phyloP scores from a whole-genome alignment of 2,888 invertebrate genomes.

The Philonicus albiceps region DNA sequence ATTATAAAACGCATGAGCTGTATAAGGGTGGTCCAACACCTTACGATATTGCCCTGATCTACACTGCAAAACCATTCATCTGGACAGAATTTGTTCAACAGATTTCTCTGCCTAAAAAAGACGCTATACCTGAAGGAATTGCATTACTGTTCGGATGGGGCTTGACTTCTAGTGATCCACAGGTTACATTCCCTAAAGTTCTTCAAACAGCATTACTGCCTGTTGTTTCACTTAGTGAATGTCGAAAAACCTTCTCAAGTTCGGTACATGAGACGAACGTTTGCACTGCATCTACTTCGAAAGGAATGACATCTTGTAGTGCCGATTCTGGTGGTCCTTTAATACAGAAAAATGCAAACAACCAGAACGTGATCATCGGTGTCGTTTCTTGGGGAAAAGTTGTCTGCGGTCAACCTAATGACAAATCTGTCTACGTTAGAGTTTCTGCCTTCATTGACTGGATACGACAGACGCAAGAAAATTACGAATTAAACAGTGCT shows the following conservation, averaged over 20 bases:
- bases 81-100: constrained; percentile 32
- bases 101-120: constrained; percentile 18
- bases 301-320: constrained; percentile 22
- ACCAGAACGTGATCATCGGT: constrained; percentile 53
- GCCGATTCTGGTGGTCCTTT: constrained; percentile 43
- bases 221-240: constrained; percentile 17
- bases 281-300: constrained; percentile 13
- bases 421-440: constrained; percentile 57
- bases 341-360: neutral
- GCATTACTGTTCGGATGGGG: constrained; percentile 40
- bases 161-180: neutral
- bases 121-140: neutral
- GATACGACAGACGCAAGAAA: constrained; percentile 42
- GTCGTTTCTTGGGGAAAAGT: constrained; percentile 59
- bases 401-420: constrained; percentile 54
- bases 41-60: constrained; percentile 38
- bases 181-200: neutral
- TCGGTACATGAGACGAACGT: constrained; percentile 21
- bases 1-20: constrained; percentile 23
- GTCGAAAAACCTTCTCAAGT: neutral
- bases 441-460: constrained; percentile 56
- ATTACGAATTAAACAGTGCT: neutral
- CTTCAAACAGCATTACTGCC: constrained; percentile 43
- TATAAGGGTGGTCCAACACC: constrained; percentile 32
- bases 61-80: constrained; percentile 2